A percentile compares a stretch with the other conserved stretches of the same genome.
Conservation (phyloP, 2,797 vertebrate species). For the Botia kubotai region DNA sequence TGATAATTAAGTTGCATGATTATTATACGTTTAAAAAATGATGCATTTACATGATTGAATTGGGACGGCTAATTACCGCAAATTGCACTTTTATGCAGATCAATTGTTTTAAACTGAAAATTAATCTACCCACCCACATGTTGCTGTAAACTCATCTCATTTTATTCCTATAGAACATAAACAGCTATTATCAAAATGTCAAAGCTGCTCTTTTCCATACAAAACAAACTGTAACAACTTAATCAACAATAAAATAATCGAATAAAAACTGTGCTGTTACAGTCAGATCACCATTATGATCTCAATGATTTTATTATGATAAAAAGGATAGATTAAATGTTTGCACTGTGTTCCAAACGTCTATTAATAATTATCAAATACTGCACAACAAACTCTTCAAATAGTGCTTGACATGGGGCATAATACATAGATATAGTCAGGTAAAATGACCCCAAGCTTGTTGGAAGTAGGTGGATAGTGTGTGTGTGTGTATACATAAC, state of each 20-base stretch:
- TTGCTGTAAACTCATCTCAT: no score
- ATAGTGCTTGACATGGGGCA: neutral
- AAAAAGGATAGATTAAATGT: neutral
- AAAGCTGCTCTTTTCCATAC: neutral
- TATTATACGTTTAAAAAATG: no score
- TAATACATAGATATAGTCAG: neutral
- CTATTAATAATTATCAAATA: slow-evolving; percentile 1
- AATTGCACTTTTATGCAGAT: no score
- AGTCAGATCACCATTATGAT: neutral
- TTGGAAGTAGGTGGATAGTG: slow-evolving; percentile 8
- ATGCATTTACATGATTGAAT: no score
- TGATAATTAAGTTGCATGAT: no score
- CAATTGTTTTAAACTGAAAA: no score
- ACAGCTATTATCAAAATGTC: no score
- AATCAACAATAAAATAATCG: neutral
- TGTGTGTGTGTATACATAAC: slow-evolving; percentile 3
- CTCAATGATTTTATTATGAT: neutral
- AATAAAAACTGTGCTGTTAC: neutral
- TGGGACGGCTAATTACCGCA: no score
- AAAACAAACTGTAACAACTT: neutral
- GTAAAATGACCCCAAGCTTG: neutral
- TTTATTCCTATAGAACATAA: no score
- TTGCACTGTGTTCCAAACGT: neutral
- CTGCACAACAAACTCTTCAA: neutral
- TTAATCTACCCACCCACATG: no score